Evolutionary conservation across 2,888 invertebrate species (phyloP).

Genomic region (Volucella inflata): DNA sequence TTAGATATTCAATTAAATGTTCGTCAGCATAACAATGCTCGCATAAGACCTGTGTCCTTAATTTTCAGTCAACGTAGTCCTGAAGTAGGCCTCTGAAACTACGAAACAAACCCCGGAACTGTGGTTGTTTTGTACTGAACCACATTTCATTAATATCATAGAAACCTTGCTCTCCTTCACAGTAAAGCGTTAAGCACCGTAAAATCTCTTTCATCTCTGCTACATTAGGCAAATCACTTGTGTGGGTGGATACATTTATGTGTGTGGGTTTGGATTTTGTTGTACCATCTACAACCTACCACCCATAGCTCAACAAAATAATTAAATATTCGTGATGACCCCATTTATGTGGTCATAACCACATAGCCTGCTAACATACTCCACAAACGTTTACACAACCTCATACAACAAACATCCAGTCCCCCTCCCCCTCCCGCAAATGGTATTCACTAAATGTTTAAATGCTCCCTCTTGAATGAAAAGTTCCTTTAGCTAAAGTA

Average conservation of each 20-base stretch:
- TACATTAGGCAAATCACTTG: constrained; percentile 39
- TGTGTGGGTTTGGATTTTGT: too few relatives aligned
- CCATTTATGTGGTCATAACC: constrained; percentile 59
- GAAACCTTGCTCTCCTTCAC: background rate
- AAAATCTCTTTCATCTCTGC: constrained; percentile 48
- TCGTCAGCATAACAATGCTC: too few relatives aligned
- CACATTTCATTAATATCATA: constrained; percentile 10
- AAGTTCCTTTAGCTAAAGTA: constrained; percentile 58
- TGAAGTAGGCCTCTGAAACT: background rate
- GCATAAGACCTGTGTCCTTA: too few relatives aligned
- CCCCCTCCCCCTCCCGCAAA: too few relatives aligned
- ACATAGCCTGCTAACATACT: constrained; percentile 40
- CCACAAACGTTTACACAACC: constrained; percentile 4
- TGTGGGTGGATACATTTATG: background rate
- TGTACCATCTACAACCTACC: too few relatives aligned
- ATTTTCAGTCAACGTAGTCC: too few relatives aligned
- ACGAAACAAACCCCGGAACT: background rate
- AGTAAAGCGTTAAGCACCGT: constrained; percentile 7
- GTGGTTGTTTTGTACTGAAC: constrained; percentile 2
- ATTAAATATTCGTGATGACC: constrained; percentile 66
- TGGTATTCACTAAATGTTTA: background rate
- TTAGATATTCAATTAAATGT: too few relatives aligned
- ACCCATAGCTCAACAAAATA: constrained; percentile 43
- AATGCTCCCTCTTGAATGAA: constrained; percentile 27
- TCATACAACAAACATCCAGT: background rate